phyloP scores from a whole-genome alignment of 1,140 invertebrate genomes.

The Aricia agestis region DNA sequence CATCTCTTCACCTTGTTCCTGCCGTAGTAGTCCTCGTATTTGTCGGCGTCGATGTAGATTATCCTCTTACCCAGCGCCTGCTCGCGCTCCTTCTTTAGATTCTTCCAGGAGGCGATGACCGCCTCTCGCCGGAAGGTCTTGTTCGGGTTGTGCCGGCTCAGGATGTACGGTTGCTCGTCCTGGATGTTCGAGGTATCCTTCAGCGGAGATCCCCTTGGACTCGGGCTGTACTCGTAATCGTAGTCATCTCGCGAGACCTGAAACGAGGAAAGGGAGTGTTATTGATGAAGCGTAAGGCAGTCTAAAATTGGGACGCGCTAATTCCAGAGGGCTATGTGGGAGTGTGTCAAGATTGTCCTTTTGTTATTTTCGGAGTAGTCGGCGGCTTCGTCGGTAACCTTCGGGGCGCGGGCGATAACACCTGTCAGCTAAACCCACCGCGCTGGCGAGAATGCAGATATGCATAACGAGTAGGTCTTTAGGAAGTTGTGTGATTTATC shows the following conservation, averaged over 20 bases:
- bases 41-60: slow-evolving; percentile 61
- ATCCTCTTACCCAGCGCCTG: slow-evolving; percentile 60
- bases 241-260: slow-evolving; percentile 69
- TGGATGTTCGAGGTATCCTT: slow-evolving; percentile 70
- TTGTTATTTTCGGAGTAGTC: slow-evolving; percentile 4
- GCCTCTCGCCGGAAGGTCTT: slow-evolving; percentile 66
- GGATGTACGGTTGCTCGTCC: slow-evolving; percentile 57
- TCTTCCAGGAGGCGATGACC: slow-evolving; percentile 68
- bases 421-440: slow-evolving; percentile 40
- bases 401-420: slow-evolving; percentile 48
- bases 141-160: slow-evolving; percentile 68
- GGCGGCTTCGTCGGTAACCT: slow-evolving; percentile 50
- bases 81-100: slow-evolving; percentile 66
- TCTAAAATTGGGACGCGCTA: neutral
- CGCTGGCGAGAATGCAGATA: slow-evolving; percentile 6
- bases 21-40: slow-evolving; percentile 64
- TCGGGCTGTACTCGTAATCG: slow-evolving; percentile 64
- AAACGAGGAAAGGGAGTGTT: slow-evolving; percentile 34
- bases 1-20: slow-evolving; percentile 67
- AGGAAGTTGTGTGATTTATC: slow-evolving; percentile 10
- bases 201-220: slow-evolving; percentile 58
- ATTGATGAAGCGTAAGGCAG: too few relatives aligned
- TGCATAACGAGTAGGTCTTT: neutral
- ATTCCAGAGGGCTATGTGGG: neutral
- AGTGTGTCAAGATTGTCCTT: slow-evolving; percentile 7